Base-by-base conservation (phyloP, 2,797 vertebrate species). In the Macrochelys suwanniensis region DNA sequence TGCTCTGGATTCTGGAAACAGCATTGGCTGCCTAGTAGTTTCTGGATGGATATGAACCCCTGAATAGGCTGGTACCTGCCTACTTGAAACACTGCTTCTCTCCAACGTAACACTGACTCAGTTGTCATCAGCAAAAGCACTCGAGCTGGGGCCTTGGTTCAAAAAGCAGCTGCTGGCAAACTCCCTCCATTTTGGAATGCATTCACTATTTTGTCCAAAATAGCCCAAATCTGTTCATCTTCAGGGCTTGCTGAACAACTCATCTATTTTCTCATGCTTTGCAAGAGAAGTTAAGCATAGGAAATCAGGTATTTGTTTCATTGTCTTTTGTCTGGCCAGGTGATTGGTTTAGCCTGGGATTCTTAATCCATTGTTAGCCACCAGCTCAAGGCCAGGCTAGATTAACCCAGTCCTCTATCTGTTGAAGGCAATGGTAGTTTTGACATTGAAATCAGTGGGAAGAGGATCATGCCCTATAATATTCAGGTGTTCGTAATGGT, bases 131-230 rank as follows among this genome's bases (percentile, higher is more conserved):
- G 56, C 65, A 37, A 68, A 37, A 37, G 33, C n/a, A 68, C 65
- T 68, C 9, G 11, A 1, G 0, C 13, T 25, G 42, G 12, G 82
- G n/a, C 9, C 6, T n/a, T 23, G 42, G n/a, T 61, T 26, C n/a
- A 53, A 80, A 33, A 13, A 25, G 49, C 57, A 85, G 25, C 1
- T 56, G 56, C 80, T 83, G 82, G 2, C n/a, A 26, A 23, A 11
- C 82, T 45, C 25, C 57, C 17, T 13, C n/a, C 65, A 47, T 61
- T 50, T 86, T 21, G 50, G 50, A 84, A 85, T 47, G 54, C 54
- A 3, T 56, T 81, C 33, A 54, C 79, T 61, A 17, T 0, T 23
- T 50, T 57, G n/a, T 56, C 11, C 45, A 37, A 93, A 85, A 49
- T 7, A 0, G 1, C 57, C 8, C 15, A 28, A 33, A 0, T 51